A percentile compares a stretch with the other conserved stretches of the same genome.
phyloP scores from a whole-genome alignment of 2,113 vertebrate species.

The Jacana jacana region DNA sequence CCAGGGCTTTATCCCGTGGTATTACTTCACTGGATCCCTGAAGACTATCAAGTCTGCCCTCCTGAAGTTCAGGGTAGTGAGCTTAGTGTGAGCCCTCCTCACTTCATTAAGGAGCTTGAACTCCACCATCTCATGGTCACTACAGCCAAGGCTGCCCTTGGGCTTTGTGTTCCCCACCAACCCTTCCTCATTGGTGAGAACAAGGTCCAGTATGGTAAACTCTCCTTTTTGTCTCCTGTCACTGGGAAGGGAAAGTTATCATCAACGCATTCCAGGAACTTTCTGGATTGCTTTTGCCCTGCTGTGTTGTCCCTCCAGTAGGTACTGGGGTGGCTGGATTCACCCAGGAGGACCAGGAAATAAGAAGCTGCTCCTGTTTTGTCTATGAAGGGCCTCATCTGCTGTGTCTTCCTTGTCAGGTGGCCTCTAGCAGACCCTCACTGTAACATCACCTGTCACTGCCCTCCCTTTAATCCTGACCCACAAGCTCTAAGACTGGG shows the following conservation, averaged over 20 bases:
- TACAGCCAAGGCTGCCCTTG: not conserved
- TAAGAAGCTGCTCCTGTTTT: not conserved
- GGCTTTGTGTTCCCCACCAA: not conserved
- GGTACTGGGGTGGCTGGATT: not conserved
- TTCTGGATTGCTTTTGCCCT: not conserved
- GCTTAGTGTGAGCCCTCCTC: not conserved
- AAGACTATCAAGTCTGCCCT: not conserved
- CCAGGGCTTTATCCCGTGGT: not conserved
- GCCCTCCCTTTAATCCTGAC: not conserved
- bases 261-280: not conserved
- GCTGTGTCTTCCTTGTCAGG: not conserved
- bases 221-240: not conserved
- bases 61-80: not conserved
- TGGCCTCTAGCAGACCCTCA: not conserved
- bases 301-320: not conserved
- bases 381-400: not conserved
- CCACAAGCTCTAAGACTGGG: not conserved
- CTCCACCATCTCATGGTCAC: not conserved
- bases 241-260: not conserved
- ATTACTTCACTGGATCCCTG: too few species aligned
- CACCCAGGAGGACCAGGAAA: not conserved
- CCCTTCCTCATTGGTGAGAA: not conserved
- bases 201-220: not conserved
- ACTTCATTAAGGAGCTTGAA: not conserved
- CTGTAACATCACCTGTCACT: not conserved